phyloP scores from a whole-genome alignment of 2,888 invertebrate genomes.

The Thymelicus sylvestris region DNA sequence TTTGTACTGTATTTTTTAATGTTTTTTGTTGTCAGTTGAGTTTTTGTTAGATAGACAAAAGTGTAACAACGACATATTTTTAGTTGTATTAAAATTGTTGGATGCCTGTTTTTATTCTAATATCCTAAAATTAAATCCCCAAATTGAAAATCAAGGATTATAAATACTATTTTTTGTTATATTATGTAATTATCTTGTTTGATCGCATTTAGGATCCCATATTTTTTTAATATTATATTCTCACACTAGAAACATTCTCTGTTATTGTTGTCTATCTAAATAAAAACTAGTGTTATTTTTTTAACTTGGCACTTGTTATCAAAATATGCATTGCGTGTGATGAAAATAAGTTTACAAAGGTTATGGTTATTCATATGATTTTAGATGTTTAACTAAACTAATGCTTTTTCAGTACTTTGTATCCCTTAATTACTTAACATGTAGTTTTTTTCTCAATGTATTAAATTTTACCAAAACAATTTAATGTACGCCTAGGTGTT shows the following conservation, averaged over 20 bases:
- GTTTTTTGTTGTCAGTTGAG: conserved; percentile 1
- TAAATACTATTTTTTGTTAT: no score
- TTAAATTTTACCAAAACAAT: neutral
- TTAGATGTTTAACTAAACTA: conserved; percentile 28
- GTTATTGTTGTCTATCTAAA: conserved; percentile 13
- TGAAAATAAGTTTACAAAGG: conserved; percentile 26
- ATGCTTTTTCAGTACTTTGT: conserved; percentile 23
- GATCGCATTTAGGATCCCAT: no score
- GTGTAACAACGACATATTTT: neutral
- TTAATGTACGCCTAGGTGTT: neutral
- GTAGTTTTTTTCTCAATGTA: neutral
- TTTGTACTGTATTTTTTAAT: conserved; percentile 12
- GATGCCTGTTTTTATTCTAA: no score
- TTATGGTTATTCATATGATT: conserved; percentile 25
- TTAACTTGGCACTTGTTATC: conserved; percentile 13
- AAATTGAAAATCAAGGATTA: no score
- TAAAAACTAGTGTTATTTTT: conserved; percentile 6
- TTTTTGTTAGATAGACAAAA: conserved; percentile 6
- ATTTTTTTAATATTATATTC: neutral
- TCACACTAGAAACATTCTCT: neutral
- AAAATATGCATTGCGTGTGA: conserved; percentile 32
- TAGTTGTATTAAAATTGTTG: neutral
- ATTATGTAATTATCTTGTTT: no score
- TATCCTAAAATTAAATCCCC: no score
- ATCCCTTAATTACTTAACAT: conserved; percentile 16